Evolutionary conservation across 2,888 invertebrate species (phyloP).

Genomic region (Euproctis similis): DNA sequence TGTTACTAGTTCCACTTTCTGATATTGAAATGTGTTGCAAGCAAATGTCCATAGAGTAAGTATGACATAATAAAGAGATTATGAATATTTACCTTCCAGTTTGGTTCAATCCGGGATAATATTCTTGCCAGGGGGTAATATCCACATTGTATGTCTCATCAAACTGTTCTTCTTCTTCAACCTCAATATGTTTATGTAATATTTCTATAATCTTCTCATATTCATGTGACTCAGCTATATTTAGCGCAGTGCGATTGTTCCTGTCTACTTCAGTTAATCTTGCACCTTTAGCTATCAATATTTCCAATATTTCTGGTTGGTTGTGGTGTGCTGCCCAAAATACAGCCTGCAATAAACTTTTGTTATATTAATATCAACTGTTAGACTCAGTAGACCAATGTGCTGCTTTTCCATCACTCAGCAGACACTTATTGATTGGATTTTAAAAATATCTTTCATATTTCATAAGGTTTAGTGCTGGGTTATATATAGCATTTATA

Average conservation of each 20-base stretch:
- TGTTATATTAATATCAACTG: too few relatives aligned
- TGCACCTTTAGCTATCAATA: slow-evolving; percentile 72
- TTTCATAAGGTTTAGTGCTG: too few relatives aligned
- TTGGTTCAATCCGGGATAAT: slow-evolving; percentile 62
- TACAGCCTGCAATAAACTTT: slow-evolving; percentile 75
- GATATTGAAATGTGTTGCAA: too few relatives aligned
- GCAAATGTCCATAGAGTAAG: neutral
- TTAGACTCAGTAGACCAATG: too few relatives aligned
- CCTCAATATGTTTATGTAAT: slow-evolving; percentile 49
- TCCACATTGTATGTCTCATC: slow-evolving; percentile 23
- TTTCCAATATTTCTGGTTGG: slow-evolving; percentile 66
- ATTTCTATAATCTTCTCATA: slow-evolving; percentile 60
- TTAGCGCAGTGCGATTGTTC: slow-evolving; percentile 60
- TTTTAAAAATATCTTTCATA: too few relatives aligned
- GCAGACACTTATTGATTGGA: too few relatives aligned
- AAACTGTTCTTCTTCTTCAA: slow-evolving; percentile 26
- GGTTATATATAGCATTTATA: too few relatives aligned
- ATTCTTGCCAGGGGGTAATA: slow-evolving; percentile 61
- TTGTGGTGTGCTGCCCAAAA: slow-evolving; percentile 79
- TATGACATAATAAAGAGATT: too few relatives aligned
- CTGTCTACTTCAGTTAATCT: slow-evolving; percentile 67
- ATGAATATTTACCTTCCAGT: slow-evolving; percentile 38
- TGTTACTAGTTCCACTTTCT: too few relatives aligned
- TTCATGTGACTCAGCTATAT: slow-evolving; percentile 73
- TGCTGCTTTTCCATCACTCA: too few relatives aligned